These are phyloP conservation scores for Kradibia gibbosae DNA, from an alignment of 1,140 invertebrate genomes.

Conservation along the genomic window DNA sequence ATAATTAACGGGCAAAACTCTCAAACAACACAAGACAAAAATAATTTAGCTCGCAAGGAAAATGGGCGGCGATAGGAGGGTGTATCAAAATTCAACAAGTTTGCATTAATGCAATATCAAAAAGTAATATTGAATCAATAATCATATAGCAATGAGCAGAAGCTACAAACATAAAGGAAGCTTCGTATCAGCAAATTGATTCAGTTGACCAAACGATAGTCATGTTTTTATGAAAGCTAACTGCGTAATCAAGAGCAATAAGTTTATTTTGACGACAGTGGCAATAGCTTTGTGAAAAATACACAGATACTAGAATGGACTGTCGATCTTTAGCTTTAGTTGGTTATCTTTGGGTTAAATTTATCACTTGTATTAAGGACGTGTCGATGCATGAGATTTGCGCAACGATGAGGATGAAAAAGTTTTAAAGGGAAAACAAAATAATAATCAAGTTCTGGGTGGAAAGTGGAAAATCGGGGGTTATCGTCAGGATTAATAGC, in stretches of 20 bases:
- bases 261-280: neutral
- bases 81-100: neutral
- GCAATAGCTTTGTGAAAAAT: neutral
- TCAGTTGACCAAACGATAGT: neutral
- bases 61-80: neutral
- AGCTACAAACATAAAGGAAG: constrained; percentile 1
- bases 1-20: constrained; percentile 55
- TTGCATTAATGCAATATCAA: constrained; percentile 1
- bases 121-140: neutral
- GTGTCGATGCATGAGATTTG: too few relatives aligned
- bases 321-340: too few relatives aligned
- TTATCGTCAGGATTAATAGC: too few relatives aligned
- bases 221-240: neutral
- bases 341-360: too few relatives aligned
- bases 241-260: neutral
- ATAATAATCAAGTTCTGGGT: too few relatives aligned
- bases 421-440: too few relatives aligned
- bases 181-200: constrained; percentile 3
- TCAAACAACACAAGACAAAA: constrained; percentile 55
- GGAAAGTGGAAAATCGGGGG: too few relatives aligned
- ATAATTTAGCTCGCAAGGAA: constrained; percentile 49
- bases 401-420: too few relatives aligned
- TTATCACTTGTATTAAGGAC: too few relatives aligned
- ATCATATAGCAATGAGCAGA: neutral
- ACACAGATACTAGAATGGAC: neutral